These are phyloP conservation scores for Caenorhabditis briggsae DNA, from an alignment of 1,140 invertebrate species.

Conservation along the genomic window DNA sequence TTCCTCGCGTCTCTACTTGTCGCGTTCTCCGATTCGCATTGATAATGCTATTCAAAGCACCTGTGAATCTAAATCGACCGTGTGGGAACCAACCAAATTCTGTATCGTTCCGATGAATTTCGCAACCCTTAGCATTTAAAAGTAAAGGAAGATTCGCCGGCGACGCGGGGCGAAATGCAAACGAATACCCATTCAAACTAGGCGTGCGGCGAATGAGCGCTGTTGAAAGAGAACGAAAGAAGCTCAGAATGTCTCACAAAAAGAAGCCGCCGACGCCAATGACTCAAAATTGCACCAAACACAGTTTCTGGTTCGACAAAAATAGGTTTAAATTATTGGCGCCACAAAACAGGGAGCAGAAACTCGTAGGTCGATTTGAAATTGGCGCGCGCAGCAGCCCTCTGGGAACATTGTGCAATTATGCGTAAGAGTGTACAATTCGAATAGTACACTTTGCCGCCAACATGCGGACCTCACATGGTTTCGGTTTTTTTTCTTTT, in stretches of 20 bases:
- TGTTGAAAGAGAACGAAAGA: background rate
- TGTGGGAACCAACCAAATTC: background rate
- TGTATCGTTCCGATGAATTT: background rate
- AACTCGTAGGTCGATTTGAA: background rate
- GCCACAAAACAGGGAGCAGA: background rate
- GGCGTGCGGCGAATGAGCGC: background rate
- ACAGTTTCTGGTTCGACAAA: background rate
- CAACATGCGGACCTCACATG: conserved; percentile 3
- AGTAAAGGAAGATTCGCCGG: background rate
- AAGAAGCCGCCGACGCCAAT: background rate
- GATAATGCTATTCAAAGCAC: conserved; percentile 15
- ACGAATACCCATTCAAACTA: conserved; percentile 30
- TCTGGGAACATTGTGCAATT: background rate
- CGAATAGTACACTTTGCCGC: conserved; percentile 23
- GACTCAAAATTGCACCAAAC: background rate
- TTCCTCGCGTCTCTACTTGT: background rate
- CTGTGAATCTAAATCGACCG: background rate
- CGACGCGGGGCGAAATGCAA: conserved; percentile 2
- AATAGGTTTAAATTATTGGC: conserved; percentile 1
- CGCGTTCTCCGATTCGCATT: conserved; percentile 22
- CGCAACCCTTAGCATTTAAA: background rate
- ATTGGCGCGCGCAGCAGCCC: background rate
- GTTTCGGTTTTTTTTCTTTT: background rate
- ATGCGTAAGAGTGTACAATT: conserved; percentile 22
- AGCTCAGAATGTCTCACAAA: background rate